Percentiles rank a stretch among this genome's conserved stretches.
phyloP scores from a whole-genome alignment of 2,113 vertebrate genomes.

The Muntiacus reevesi region DNA sequence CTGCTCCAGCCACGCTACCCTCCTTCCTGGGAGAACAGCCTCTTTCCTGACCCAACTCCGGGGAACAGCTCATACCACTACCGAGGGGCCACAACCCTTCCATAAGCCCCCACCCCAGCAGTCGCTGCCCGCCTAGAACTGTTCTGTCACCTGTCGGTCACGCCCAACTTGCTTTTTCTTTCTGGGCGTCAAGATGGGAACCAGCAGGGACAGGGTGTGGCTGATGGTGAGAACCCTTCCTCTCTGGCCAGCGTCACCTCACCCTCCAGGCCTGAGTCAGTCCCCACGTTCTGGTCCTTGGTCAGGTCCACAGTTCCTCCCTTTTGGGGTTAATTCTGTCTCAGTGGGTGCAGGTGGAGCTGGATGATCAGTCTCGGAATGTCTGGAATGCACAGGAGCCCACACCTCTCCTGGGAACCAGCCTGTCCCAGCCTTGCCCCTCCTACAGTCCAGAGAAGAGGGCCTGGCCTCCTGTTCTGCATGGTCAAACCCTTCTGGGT shows the following conservation, averaged over 20 bases:
- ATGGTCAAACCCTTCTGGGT: background rate
- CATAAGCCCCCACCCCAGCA: no score
- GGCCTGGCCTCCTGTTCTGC: background rate
- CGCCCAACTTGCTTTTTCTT: background rate
- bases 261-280: background rate
- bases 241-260: background rate
- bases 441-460: background rate
- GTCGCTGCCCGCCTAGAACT: background rate
- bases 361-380: background rate
- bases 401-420: background rate
- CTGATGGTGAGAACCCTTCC: background rate
- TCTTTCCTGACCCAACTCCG: background rate
- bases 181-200: background rate
- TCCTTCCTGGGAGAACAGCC: background rate
- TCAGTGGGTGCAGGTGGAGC: background rate
- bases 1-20: background rate
- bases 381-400: background rate
- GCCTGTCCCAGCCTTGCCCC: background rate
- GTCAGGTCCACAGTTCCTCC: background rate
- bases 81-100: background rate
- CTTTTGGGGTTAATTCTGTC: conserved; percentile 27
- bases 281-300: background rate
- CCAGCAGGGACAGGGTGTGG: no score
- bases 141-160: background rate
- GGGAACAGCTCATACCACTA: background rate